Evolutionary conservation across 2,113 vertebrate genomes (phyloP).

Genomic region (Emydura subglobosa): DNA sequence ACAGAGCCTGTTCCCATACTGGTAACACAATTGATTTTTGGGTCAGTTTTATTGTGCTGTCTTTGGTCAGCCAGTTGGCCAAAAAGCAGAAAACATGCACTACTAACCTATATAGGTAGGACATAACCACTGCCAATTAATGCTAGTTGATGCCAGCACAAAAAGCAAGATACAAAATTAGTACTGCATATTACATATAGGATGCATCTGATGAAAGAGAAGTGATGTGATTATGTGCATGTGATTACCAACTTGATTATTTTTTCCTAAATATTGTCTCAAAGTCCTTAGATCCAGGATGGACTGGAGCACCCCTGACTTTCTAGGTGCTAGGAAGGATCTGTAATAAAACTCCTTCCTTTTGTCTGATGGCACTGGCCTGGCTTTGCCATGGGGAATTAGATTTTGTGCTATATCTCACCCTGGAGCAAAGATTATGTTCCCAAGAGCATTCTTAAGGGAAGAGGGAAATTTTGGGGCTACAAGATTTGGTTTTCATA

Average conservation of each 20-base stretch:
- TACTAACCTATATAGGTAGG: neutral
- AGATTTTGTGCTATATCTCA: neutral
- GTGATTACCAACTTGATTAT: neutral
- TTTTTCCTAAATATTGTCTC: neutral
- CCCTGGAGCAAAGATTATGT: neutral
- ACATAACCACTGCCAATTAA: neutral
- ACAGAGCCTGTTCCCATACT: neutral
- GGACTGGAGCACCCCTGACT: neutral
- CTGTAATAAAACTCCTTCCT: neutral
- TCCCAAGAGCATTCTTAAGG: neutral
- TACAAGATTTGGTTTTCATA: neutral
- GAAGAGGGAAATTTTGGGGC: neutral
- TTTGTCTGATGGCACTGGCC: neutral
- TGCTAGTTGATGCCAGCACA: neutral
- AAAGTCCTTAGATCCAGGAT: neutral
- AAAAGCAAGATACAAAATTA: neutral
- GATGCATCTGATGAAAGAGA: neutral
- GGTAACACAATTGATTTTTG: neutral
- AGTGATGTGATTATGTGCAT: neutral
- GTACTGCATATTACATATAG: neutral
- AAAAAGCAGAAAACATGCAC: neutral
- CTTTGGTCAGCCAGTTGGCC: neutral
- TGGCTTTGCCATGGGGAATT: neutral
- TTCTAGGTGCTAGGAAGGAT: neutral
- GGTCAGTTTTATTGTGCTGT: neutral